phyloP scores from a whole-genome alignment of 23 tunicate species.

The Trididemnum miniatum region DNA sequence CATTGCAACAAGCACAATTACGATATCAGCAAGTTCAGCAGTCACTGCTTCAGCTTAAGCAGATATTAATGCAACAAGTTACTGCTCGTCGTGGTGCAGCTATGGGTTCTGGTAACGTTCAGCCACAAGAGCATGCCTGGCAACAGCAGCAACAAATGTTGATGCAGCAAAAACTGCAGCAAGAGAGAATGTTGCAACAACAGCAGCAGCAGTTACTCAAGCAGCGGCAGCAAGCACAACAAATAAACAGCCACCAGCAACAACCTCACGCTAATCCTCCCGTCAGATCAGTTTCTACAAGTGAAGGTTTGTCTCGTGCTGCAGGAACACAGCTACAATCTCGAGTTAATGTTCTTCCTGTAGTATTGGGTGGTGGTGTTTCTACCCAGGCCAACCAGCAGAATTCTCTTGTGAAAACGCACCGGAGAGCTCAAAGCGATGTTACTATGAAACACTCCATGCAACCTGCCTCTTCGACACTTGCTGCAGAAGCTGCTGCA shows the following conservation, averaged over 20 bases:
- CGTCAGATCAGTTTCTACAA: constrained; percentile 12
- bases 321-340: neutral
- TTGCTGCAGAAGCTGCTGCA: neutral
- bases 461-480: neutral
- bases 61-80: constrained; percentile 44
- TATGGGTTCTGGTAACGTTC: neutral
- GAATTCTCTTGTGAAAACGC: constrained; percentile 15
- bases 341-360: constrained; percentile 2
- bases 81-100: neutral
- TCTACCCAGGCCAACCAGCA: neutral
- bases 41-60: constrained; percentile 38
- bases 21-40: constrained; percentile 53
- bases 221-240: constrained; percentile 10
- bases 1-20: constrained; percentile 36
- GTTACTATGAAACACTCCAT: constrained; percentile 50
- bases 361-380: constrained; percentile 13
- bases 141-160: constrained; percentile 36
- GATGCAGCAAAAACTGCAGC: constrained; percentile 32
- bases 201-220: constrained; percentile 25
- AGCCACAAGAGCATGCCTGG: neutral
- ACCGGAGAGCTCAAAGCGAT: constrained; percentile 89
- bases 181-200: constrained; percentile 15
- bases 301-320: neutral
- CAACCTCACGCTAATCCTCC: constrained; percentile 1
- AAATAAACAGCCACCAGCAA: constrained; percentile 14